Evolutionary conservation across 2,797 vertebrate genomes (phyloP).

Genomic region (Acanthopagrus latus): DNA sequence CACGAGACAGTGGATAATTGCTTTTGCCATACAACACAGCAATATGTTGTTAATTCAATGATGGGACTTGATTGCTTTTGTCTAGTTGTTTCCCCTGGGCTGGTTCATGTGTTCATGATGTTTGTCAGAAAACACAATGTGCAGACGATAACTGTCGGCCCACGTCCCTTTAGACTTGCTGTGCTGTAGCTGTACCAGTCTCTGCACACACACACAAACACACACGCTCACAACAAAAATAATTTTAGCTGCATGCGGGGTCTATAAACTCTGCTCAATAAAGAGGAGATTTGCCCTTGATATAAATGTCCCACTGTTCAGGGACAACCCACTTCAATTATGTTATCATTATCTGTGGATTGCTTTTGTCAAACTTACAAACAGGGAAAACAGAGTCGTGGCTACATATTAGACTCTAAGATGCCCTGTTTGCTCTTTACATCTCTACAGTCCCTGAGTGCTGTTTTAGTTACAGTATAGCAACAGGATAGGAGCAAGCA

Average conservation of each 20-base stretch:
- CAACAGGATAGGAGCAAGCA: not conserved
- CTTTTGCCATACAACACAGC: constrained; percentile 71
- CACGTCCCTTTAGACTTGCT: constrained; percentile 57
- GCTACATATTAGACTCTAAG: not conserved
- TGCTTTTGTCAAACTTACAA: constrained; percentile 47
- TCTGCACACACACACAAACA: constrained; percentile 22
- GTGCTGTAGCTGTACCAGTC: constrained; percentile 13
- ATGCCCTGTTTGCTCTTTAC: constrained; percentile 18
- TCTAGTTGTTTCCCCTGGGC: constrained; percentile 74
- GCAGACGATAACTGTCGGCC: constrained; percentile 61
- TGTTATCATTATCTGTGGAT: constrained; percentile 28
- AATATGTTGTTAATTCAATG: constrained; percentile 82
- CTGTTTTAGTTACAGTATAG: constrained; percentile 15
- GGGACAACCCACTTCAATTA: constrained; percentile 51
- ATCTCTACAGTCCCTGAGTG: not conserved
- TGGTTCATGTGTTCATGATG: constrained; percentile 56
- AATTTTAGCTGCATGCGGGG: constrained; percentile 40
- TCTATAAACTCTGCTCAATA: constrained; percentile 57
- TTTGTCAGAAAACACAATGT: constrained; percentile 69
- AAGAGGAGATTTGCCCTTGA: constrained; percentile 52
- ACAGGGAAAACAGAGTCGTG: constrained; percentile 9
- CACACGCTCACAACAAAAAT: constrained; percentile 26
- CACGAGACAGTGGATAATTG: constrained; percentile 83
- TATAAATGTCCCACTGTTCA: constrained; percentile 55
- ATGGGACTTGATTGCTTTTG: constrained; percentile 84